Evolutionary conservation across 2,113 vertebrate genomes (phyloP).

Genomic region (Gorsachius goisagi): DNA sequence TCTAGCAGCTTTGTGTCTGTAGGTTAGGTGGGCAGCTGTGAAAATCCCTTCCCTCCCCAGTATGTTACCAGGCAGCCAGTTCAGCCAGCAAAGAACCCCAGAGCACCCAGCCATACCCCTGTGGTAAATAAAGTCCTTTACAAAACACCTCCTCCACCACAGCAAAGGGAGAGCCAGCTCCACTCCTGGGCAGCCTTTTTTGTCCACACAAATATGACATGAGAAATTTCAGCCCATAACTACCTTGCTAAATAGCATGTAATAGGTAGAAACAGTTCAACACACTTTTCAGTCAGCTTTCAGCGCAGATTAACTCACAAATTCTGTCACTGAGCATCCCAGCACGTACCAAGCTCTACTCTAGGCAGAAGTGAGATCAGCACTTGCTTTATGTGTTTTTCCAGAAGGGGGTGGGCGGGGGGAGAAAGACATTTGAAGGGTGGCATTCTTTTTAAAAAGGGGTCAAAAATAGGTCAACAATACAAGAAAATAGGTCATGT

Average conservation of each 20-base stretch:
- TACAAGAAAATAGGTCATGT: conserved; percentile 21
- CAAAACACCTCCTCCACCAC: rapidly evolving
- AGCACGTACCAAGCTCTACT: not conserved
- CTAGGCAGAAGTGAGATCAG: not conserved
- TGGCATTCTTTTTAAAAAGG: not conserved
- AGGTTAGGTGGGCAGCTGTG: not conserved
- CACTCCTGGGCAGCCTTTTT: not conserved
- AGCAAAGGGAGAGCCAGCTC: not conserved
- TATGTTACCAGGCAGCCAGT: not conserved
- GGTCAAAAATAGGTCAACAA: conserved; percentile 13
- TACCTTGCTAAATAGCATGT: not conserved
- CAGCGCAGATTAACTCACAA: not conserved
- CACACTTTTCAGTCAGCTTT: not conserved
- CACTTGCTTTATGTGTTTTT: not conserved
- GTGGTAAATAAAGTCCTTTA: not conserved
- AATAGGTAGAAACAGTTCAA: not conserved
- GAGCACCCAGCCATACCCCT: not conserved
- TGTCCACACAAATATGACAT: not conserved
- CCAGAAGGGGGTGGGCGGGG: rapidly evolving
- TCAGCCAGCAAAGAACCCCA: not conserved
- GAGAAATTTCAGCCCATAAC: not conserved
- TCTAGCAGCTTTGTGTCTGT: not conserved
- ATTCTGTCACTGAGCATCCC: not conserved
- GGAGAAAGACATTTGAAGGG: not conserved
- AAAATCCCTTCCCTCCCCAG: not conserved